Percentiles rank a stretch among this genome's conserved stretches.
These are phyloP conservation scores for Dicrostonyx torquatus DNA, from an alignment of 2,797 vertebrate species.

Conservation along the genomic window DNA sequence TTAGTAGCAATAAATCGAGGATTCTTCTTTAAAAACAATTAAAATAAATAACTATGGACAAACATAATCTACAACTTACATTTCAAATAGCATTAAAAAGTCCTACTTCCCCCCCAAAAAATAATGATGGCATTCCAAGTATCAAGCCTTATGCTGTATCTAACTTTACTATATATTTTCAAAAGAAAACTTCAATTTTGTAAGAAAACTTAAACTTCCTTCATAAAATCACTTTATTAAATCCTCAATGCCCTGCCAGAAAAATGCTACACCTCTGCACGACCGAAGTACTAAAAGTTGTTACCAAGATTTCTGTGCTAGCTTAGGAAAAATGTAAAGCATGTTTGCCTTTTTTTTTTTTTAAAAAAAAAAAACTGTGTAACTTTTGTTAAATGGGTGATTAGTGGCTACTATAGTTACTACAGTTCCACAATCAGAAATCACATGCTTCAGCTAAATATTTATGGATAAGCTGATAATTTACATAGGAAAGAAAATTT, in stretches of 20 bases:
- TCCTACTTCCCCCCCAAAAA: not conserved
- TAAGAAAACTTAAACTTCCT: constrained; percentile 35
- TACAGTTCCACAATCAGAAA: not conserved
- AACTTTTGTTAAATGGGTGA: not conserved
- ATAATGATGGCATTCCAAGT: not conserved
- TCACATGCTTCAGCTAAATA: not conserved
- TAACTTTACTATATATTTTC: constrained; percentile 24
- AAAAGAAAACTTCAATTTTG: constrained; percentile 42
- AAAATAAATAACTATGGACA: constrained; percentile 43
- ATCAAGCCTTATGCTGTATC: not conserved
- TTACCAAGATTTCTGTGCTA: constrained; percentile 29
- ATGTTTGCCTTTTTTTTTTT: not conserved
- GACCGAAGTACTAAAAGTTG: constrained; percentile 29
- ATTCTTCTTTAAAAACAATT: constrained; percentile 2
- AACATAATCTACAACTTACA: constrained; percentile 26
- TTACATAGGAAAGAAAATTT: not conserved
- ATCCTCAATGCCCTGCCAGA: constrained; percentile 19
- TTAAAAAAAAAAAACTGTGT: not conserved
- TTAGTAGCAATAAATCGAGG: not conserved
- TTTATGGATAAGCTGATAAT: not conserved
- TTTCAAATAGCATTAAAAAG: not conserved
- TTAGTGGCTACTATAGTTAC: not conserved
- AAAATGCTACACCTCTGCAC: constrained; percentile 9
- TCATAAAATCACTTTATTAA: constrained; percentile 45
- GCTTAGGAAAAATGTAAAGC: constrained; percentile 29